Evolutionary conservation across 2,113 vertebrate genomes (phyloP), one percentile per base, ranked within the genome.

Genomic region (Mesembrinibis cayennensis): DNA sequence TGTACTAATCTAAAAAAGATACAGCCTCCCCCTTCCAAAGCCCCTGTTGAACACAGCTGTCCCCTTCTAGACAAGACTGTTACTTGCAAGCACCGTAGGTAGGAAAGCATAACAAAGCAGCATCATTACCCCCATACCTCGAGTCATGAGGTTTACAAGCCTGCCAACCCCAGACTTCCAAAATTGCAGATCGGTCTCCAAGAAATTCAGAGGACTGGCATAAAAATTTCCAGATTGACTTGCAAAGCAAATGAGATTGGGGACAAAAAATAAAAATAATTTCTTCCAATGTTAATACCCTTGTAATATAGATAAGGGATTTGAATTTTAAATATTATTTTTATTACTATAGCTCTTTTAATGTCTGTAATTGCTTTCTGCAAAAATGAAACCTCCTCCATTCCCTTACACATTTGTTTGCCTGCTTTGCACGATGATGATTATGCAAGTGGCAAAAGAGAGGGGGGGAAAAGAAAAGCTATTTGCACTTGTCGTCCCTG

Each of bases 241-340:
- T 87, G 90, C 78, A 73, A 92, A 89, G 90, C 84, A 90, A 89
- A 95, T 72, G 82, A 90, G 84, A 81, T 88, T 72, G 49, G 17
- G 4, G 4, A 7, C 38, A 52, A 53, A 82, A 85, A 81, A 49
- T 29, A 56, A 78, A 87, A 65, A 85, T 7, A 38, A 40, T 77
- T 91, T 58, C 69, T 93, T 89, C 79, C 80, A 70, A 1, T 66
- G 89, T 90, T 94, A 95, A 96, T 95, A 89, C 30, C 63, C 82
- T 87, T 90, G 94, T 93, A 93, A 94, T 81, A 90, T 8, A 93
- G 95, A 93, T 94, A 97, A 96, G 90, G 91, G 89, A 96, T 95
- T 96, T 96, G 95, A 95, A 97, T 97, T 95, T 96, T 93, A 97
- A 96, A 95, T 90, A 90, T 91, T 87, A 91, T 95, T 96, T 95